Percentiles rank a stretch among this genome's conserved stretches.
phyloP scores from a whole-genome alignment of 2,113 vertebrate genomes.

The Empidonax traillii region DNA sequence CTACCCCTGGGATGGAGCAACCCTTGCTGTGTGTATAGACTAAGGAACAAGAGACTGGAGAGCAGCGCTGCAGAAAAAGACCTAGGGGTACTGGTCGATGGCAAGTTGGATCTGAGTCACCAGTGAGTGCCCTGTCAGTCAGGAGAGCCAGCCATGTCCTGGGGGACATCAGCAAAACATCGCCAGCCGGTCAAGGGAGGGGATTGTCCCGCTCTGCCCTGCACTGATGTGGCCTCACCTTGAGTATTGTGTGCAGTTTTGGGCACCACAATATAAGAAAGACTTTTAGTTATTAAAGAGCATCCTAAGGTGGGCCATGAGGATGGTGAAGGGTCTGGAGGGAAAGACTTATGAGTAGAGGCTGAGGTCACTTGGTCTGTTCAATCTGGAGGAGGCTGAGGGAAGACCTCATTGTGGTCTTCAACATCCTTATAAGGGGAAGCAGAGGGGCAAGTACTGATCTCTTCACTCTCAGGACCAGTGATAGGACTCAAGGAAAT shows the following conservation, averaged over 20 bases:
- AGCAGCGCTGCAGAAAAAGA: neutral
- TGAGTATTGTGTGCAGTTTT: accelerated
- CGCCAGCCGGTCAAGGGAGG: accelerated
- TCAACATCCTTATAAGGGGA: neutral
- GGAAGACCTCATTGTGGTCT: neutral
- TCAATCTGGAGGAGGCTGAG: neutral
- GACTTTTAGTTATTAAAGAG: neutral
- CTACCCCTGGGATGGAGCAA: neutral
- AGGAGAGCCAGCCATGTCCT: accelerated
- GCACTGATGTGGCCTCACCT: accelerated
- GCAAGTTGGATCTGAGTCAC: neutral
- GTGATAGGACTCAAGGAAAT: neutral
- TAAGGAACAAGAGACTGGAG: accelerated
- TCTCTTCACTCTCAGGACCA: neutral
- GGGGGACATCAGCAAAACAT: neutral
- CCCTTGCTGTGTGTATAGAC: neutral
- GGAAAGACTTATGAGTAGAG: accelerated
- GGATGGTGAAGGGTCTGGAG: neutral
- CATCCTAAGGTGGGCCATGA: neutral
- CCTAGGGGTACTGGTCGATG: accelerated
- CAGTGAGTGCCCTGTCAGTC: neutral
- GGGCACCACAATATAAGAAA: neutral
- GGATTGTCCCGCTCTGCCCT: neutral
- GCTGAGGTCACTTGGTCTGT: neutral
- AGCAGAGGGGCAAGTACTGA: neutral